phyloP scores from a whole-genome alignment of 2,888 invertebrate genomes.

The Acrocyrtus sp. region DNA sequence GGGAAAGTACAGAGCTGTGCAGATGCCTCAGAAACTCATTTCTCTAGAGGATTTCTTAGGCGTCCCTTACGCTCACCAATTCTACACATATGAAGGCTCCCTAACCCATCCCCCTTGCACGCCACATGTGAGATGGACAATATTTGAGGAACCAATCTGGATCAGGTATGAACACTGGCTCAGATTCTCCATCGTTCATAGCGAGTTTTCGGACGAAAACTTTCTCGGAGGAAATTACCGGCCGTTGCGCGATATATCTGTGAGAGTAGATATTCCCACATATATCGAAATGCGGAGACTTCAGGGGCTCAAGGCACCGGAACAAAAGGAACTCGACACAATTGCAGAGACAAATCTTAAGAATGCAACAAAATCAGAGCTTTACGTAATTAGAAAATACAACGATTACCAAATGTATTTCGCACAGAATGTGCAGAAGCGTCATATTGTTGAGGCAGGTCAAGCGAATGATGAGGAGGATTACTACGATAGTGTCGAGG shows the following conservation, averaged over 20 bases:
- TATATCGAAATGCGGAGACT: constrained; percentile 5
- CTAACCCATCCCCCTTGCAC: constrained; percentile 41
- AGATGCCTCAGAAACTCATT: constrained; percentile 2
- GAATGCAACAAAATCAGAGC: background rate
- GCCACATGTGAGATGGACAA: constrained; percentile 26
- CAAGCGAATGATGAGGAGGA: background rate
- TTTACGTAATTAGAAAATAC: constrained; percentile 6
- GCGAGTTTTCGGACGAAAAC: constrained; percentile 22
- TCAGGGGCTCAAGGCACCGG: background rate
- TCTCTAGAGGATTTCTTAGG: constrained; percentile 26
- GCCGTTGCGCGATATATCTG: background rate
- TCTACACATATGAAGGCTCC: constrained; percentile 34
- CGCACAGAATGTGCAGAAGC: constrained; percentile 2
- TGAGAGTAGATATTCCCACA: background rate
- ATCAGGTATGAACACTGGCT: constrained; percentile 15
- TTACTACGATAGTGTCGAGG: constrained; percentile 24
- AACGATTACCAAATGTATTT: constrained; percentile 11
- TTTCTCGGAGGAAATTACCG: constrained; percentile 18
- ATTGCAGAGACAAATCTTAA: background rate
- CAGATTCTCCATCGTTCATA: constrained; percentile 4
- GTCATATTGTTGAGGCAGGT: background rate
- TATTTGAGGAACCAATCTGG: constrained; percentile 31
- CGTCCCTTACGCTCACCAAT: background rate
- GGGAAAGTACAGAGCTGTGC: background rate
- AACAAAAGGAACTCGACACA: background rate